Percentiles rank a stretch among this genome's conserved stretches.
Conservation (phyloP, 2,888 invertebrate genomes). For the Autographa pulchrina region DNA sequence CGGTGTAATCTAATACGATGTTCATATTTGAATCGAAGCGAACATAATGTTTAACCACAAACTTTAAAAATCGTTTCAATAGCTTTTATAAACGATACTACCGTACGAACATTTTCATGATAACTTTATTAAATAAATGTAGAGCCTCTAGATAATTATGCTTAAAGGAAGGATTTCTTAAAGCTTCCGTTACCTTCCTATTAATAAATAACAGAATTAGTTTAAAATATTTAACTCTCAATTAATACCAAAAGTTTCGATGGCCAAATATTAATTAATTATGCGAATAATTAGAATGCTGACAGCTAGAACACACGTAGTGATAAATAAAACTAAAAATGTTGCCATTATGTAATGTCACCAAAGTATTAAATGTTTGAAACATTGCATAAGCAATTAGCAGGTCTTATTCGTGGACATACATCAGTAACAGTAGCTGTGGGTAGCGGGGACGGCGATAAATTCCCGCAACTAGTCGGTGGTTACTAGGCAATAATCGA, state of each 20-base stretch:
- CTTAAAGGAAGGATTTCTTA: not conserved
- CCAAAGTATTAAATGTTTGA: conserved; percentile 40
- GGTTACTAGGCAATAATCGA: conserved; percentile 85
- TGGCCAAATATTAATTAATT: conserved; percentile 35
- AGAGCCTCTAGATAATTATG: not conserved
- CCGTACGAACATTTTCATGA: not conserved
- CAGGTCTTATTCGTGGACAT: conserved; percentile 64
- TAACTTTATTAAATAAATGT: not conserved
- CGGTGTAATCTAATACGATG: not conserved
- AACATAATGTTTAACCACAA: not conserved
- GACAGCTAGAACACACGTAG: conserved; percentile 32
- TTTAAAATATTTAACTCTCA: not conserved
- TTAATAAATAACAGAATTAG: not conserved
- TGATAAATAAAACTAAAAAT: conserved; percentile 29
- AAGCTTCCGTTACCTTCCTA: not conserved
- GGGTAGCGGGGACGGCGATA: conserved; percentile 68
- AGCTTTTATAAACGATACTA: not conserved
- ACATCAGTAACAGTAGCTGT: conserved; percentile 63
- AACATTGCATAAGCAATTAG: conserved; percentile 67
- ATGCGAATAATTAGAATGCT: conserved; percentile 40
- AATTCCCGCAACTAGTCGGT: conserved; percentile 83
- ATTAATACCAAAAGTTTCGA: conserved; percentile 10
- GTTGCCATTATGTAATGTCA: conserved; percentile 43
- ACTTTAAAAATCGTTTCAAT: not conserved
- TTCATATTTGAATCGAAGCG: not conserved